Base-by-base conservation (phyloP, 2,113 vertebrate genomes). In the Campylomormyrus tamandua region DNA sequence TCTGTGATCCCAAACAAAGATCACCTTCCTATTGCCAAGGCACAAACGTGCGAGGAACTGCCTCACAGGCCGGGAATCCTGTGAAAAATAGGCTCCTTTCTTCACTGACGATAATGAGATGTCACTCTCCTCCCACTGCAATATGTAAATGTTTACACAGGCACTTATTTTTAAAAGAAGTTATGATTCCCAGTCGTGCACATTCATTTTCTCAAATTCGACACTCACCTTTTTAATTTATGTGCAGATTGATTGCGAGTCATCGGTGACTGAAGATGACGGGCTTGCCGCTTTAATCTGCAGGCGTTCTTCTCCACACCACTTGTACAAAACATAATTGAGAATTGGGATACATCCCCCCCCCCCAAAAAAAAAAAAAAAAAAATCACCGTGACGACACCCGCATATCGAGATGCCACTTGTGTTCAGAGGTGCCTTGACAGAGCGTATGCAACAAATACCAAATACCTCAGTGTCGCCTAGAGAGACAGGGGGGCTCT, bases 111-210 rank as follows among this genome's bases (percentile, higher is more conserved):
- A 89, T 53, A 17, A 89, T 49, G 11, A 24, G 5, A 83, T n/a
- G 17, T 11, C 50, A 35, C 24, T 8, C 48, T 58, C 35, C 11
- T 84, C 89, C 19, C 50, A 83, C 50, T 83, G 39, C 35, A 45
- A 46, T n/a, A 17, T 58, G 89, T 39, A 84, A 84, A 84, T 89
- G 39, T 89, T 89, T 89, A 89, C 89, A 83, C 48, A 52, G 66
- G 19, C 88, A 31, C 35, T 58, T 89, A 84, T 45, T 52, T 45
- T 58, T 53, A 13, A 49, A 74, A 80, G 45, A 80, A 80, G 53
- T 88, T 45, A 31, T 21, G n/a, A 50, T 50, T 89, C 27, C 49
- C 77, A 39, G 58, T 58, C 27, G 31, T 17, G 42, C 87, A 48
- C 11, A 21, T 74, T 70, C 42, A 49, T 74, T 88, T 74, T 31